Percentiles rank a stretch among this genome's conserved stretches.
phyloP scores from a whole-genome alignment of 2,113 vertebrate species.

The Pollachius pollachius region DNA sequence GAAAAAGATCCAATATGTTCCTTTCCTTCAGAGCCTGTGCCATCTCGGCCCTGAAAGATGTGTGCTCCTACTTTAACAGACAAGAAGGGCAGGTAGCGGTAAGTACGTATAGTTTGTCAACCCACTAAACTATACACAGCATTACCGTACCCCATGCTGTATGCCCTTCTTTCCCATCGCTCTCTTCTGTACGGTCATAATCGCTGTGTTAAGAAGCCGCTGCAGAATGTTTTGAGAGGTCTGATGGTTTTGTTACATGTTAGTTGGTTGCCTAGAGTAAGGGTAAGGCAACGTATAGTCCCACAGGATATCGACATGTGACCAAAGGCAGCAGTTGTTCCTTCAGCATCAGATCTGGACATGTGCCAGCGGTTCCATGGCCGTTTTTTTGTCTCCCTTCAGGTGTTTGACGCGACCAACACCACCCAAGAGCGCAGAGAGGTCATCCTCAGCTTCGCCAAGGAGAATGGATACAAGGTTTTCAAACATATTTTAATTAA shows the following conservation, averaged over 20 bases:
- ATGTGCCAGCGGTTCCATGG: too few relatives aligned
- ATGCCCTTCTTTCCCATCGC: too few relatives aligned
- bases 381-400: neutral
- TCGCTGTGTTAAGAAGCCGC: too few relatives aligned
- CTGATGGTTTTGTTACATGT: too few relatives aligned
- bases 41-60: slow-evolving; percentile 80
- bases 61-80: slow-evolving; percentile 76
- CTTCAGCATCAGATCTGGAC: neutral
- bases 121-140: too few relatives aligned
- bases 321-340: neutral
- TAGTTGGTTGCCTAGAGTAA: too few relatives aligned
- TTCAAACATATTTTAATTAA: neutral
- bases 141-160: too few relatives aligned
- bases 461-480: slow-evolving; percentile 86
- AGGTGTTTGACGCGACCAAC: slow-evolving; percentile 92
- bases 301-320: too few relatives aligned
- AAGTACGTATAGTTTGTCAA: slow-evolving; percentile 41
- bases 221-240: too few relatives aligned
- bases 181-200: too few relatives aligned
- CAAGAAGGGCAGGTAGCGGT: slow-evolving; percentile 84
- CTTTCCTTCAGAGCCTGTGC: slow-evolving; percentile 77
- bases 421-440: slow-evolving; percentile 80
- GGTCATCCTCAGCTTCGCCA: slow-evolving; percentile 80
- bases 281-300: too few relatives aligned
- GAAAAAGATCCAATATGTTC: neutral